Conservation (phyloP, 2,113 vertebrate species). For the Polypterus senegalus region DNA sequence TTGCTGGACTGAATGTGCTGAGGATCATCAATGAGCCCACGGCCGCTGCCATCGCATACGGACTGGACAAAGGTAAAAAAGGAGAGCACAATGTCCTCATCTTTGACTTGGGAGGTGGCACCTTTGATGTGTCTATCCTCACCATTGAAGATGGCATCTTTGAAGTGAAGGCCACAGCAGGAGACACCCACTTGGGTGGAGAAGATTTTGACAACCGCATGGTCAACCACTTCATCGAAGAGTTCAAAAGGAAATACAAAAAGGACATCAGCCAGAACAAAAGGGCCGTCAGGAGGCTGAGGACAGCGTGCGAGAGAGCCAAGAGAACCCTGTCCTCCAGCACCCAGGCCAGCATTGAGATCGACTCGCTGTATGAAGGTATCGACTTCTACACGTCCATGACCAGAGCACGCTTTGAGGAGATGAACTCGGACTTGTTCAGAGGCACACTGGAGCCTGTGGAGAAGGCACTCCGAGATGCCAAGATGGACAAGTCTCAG, state of each 20-base stretch:
- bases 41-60: slow-evolving; percentile 12
- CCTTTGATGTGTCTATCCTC: slow-evolving; percentile 49
- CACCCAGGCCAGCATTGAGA: slow-evolving; percentile 65
- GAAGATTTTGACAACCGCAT: slow-evolving; percentile 73
- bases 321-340: slow-evolving; percentile 68
- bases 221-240: slow-evolving; percentile 66
- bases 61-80: neutral
- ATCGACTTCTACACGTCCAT: neutral
- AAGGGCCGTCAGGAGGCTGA: slow-evolving; percentile 55
- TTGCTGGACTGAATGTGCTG: slow-evolving; percentile 20
- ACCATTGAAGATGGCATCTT: slow-evolving; percentile 71
- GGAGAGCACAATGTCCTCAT: neutral
- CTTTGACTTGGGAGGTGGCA: neutral
- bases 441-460: slow-evolving; percentile 63
- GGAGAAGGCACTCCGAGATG: slow-evolving; percentile 64
- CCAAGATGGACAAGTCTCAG: slow-evolving; percentile 64
- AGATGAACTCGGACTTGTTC: slow-evolving; percentile 47
- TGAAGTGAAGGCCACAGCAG: slow-evolving; percentile 66
- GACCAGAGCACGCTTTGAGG: neutral
- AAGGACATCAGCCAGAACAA: slow-evolving; percentile 61
- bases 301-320: slow-evolving; percentile 60
- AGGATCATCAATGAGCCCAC: slow-evolving; percentile 19
- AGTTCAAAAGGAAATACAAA: slow-evolving; percentile 69
- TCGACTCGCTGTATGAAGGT: slow-evolving; percentile 17
- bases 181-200: slow-evolving; percentile 64